Evolutionary conservation across 2,888 invertebrate species (phyloP), one percentile per base, ranked within the genome.

Genomic region (Palloptera scutellata): DNA sequence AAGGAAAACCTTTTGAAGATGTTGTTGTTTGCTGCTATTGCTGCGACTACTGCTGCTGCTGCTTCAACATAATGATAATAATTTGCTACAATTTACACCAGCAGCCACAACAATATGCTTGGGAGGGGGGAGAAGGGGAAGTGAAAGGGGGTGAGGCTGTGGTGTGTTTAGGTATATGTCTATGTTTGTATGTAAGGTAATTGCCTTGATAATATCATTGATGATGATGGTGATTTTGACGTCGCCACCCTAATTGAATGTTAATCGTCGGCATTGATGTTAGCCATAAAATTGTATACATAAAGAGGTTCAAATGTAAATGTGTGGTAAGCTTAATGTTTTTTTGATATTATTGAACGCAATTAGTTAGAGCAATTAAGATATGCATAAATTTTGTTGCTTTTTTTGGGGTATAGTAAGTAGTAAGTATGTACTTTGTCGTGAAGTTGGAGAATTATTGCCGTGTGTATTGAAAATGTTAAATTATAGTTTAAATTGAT

Each of bases 161-260:
- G 40, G 30, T 13, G 9, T 30, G 20, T 40, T 45, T 13, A 13
- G 40, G 43, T 63, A 55, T 63, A 51, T 65, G 58, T 61, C 53
- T 63, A 63, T 63, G 57, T 63, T 43, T 54, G 57, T 63, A 45
- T 51, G 48, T 66, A 60, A 69, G 69, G 70, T 80, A 79, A 80
- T 80, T 78, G 76, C 78, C 70, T 73, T 72, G 81, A 81, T 81
- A 81, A 81, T 80, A 80, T 80, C 80, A 81, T 69, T 71, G 72
- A 72, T 71, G 68, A 72, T 71, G 62, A 61, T 55, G 51, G 40
- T 17, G 17, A 15, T 65, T 51, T n/a, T 77, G 75, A 78, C 77
- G 76, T 74, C 77, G 74, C 77, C 75, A 76, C 74, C 76, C 78
- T 79, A 79, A 81, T 81, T 81, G 80, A 81, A 81, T 79, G 76